phyloP scores from a whole-genome alignment of 2,113 vertebrate genomes.

The Zosterops pallidus region DNA sequence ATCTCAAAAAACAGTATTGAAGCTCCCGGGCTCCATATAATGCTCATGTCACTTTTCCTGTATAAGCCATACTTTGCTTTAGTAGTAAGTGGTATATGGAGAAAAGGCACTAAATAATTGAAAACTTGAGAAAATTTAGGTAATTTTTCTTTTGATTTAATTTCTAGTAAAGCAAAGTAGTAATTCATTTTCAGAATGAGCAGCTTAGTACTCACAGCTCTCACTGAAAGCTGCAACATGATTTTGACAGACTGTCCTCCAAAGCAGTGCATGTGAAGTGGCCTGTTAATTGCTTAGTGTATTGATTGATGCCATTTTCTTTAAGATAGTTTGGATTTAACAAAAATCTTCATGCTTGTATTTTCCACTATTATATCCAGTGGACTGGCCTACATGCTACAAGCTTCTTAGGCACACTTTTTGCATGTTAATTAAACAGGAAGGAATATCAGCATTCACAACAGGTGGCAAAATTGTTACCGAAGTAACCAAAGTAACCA shows the following conservation, averaged over 20 bases:
- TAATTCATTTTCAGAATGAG: slow-evolving; percentile 38
- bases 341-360: not conserved
- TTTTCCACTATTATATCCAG: not conserved
- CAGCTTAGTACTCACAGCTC: not conserved
- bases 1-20: not conserved
- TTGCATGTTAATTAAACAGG: not conserved
- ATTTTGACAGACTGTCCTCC: not conserved
- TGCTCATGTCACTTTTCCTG: not conserved
- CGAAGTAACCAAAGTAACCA: not conserved
- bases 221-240: not conserved
- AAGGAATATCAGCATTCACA: not conserved
- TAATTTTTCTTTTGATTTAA: not conserved
- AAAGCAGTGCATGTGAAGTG: not conserved
- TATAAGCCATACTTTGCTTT: not conserved
- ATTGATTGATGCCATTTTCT: not conserved
- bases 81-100: not conserved
- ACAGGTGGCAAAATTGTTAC: not conserved
- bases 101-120: not conserved
- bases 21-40: not conserved
- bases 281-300: not conserved
- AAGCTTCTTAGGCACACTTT: not conserved
- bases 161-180: not conserved
- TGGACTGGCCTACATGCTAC: not conserved
- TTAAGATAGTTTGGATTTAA: not conserved
- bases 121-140: not conserved